Percentiles rank a stretch among this genome's conserved stretches.
These are phyloP conservation scores for Muscicapa comitata DNA, from an alignment of 2,797 vertebrate genomes.

Conservation along the genomic window DNA sequence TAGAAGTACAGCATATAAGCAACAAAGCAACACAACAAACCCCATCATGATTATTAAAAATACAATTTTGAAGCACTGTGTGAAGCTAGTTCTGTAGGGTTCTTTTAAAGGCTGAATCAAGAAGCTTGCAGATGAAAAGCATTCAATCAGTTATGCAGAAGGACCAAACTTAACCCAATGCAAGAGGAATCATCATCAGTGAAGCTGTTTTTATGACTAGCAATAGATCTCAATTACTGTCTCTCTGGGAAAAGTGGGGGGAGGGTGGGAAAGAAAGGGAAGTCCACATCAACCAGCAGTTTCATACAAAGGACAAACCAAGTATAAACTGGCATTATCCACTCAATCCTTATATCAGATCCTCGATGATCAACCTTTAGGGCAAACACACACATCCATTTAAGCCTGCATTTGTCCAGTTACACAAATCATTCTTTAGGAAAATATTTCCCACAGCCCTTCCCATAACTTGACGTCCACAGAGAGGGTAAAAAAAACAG, in stretches of 20 bases:
- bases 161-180: neutral
- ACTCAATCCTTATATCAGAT: conserved; percentile 46
- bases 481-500: conserved; percentile 42
- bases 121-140: neutral
- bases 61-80: neutral
- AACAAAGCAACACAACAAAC: neutral
- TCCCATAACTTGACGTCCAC: conserved; percentile 40
- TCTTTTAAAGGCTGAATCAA: neutral
- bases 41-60: neutral
- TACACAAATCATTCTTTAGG: conserved; percentile 46
- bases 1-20: neutral
- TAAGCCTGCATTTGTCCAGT: conserved; percentile 56
- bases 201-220: neutral
- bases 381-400: conserved; percentile 27
- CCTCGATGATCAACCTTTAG: neutral
- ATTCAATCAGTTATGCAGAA: neutral
- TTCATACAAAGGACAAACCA: conserved; percentile 27
- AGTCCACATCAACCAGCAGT: neutral
- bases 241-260: conserved; percentile 5
- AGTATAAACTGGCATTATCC: conserved; percentile 40
- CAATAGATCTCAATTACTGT: neutral
- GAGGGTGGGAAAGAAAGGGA: conserved; percentile 42
- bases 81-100: neutral
- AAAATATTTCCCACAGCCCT: conserved; percentile 59
- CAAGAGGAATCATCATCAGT: neutral